Evolutionary conservation across 2,113 vertebrate species (phyloP).

Genomic region (Trematomus loennbergii): DNA sequence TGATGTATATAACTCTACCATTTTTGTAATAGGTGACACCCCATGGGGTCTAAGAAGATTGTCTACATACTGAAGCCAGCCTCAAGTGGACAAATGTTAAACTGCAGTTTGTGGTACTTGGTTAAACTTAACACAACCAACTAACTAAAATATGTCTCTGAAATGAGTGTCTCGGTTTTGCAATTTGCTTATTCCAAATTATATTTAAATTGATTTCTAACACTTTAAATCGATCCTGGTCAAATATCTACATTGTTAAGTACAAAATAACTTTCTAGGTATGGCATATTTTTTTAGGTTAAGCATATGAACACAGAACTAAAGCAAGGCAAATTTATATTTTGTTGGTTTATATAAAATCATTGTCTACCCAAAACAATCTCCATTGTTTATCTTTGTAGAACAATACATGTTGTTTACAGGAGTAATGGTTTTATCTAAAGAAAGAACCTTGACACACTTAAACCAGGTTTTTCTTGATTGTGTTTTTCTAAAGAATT

Average conservation of each 20-base stretch:
- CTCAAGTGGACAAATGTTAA: too few species aligned
- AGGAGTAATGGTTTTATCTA: background rate
- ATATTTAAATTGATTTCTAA: too few species aligned
- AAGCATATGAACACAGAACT: background rate
- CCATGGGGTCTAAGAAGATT: too few species aligned
- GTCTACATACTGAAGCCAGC: too few species aligned
- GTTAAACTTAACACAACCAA: too few species aligned
- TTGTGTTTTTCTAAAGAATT: background rate
- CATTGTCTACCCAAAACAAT: background rate
- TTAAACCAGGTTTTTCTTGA: background rate
- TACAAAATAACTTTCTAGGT: background rate
- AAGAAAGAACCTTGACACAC: too few species aligned
- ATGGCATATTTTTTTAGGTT: background rate
- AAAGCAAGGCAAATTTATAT: background rate
- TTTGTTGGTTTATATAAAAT: background rate
- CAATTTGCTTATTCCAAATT: too few species aligned
- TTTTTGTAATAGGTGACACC: background rate
- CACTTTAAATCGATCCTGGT: too few species aligned
- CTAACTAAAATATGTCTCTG: too few species aligned
- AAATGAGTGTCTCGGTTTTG: too few species aligned
- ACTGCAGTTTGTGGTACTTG: too few species aligned
- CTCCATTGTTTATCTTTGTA: background rate
- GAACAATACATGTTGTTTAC: background rate
- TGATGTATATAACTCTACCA: background rate
- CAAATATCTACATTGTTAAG: too few species aligned